A percentile compares a stretch with the other conserved stretches of the same genome.
Evolutionary conservation across 1,140 invertebrate species (phyloP).

Genomic region (Arctopsyche grandis): DNA sequence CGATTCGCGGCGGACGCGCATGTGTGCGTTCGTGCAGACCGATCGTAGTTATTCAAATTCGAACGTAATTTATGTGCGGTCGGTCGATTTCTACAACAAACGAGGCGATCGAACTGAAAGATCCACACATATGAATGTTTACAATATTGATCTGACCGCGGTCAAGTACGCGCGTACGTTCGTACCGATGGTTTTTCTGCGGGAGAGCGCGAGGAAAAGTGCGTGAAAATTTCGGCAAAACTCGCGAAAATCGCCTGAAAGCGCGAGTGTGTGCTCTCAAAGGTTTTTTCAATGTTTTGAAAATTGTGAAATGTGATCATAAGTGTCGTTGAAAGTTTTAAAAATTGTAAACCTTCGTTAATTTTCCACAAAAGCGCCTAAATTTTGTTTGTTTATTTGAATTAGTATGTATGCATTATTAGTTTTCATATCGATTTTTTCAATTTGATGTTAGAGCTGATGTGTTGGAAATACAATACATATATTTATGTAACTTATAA

Average conservation of each 20-base stretch:
- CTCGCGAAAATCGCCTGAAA: background rate
- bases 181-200: background rate
- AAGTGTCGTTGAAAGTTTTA: background rate
- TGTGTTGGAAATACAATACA: too few species aligned
- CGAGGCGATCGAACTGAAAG: too few species aligned
- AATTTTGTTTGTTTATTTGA: too few species aligned
- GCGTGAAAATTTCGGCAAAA: background rate
- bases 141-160: conserved; percentile 12
- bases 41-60: background rate
- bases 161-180: background rate
- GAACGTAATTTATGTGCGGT: background rate
- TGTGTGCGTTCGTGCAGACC: background rate
- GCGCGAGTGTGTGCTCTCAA: background rate
- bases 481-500: too few species aligned
- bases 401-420: too few species aligned
- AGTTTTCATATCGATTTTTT: too few species aligned
- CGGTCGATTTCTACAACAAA: background rate
- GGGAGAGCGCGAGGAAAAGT: background rate
- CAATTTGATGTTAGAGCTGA: too few species aligned
- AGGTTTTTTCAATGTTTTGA: background rate
- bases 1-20: background rate
- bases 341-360: too few species aligned
- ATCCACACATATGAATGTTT: background rate
- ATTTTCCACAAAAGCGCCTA: too few species aligned
- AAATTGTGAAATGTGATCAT: background rate